Percentiles rank a stretch among this genome's conserved stretches.
phyloP scores from a whole-genome alignment of 2,888 invertebrate genomes.

The Drosophila acutilabella region DNA sequence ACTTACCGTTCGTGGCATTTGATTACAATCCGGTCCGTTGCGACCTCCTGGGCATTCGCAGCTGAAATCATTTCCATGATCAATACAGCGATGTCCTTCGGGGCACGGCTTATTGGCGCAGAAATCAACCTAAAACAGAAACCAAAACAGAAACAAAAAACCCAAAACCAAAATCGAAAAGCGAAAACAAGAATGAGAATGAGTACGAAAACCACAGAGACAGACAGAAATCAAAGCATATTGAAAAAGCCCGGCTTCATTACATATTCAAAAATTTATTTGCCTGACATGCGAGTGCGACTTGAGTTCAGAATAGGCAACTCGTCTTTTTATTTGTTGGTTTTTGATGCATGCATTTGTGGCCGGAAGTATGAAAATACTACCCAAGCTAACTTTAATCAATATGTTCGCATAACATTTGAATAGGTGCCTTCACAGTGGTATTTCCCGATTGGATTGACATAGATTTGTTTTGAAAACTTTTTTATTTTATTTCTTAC shows the following conservation, averaged over 20 bases:
- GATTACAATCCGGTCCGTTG: conserved; percentile 89
- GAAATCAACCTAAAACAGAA: conserved; percentile 87
- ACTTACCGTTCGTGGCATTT: conserved; percentile 88
- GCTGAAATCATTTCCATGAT: conserved; percentile 90
- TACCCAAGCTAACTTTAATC: conserved; percentile 63
- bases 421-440: conserved; percentile 3
- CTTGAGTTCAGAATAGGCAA: not conserved
- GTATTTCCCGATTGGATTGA: too few species aligned
- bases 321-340: not conserved
- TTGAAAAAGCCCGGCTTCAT: conserved; percentile 62
- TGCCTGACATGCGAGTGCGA: conserved; percentile 29
- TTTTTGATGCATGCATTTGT: conserved; percentile 22
- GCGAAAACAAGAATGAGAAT: conserved; percentile 4
- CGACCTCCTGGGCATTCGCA: conserved; percentile 91
- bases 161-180: conserved; percentile 7
- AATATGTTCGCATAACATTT: conserved; percentile 46
- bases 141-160: conserved; percentile 69
- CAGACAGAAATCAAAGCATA: conserved; percentile 40
- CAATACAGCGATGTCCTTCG: conserved; percentile 89
- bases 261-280: conserved; percentile 73
- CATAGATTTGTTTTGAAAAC: too few species aligned
- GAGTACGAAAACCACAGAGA: conserved; percentile 22
- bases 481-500: not conserved
- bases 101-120: conserved; percentile 90
- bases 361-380: conserved; percentile 7